phyloP scores from a whole-genome alignment of 2,113 vertebrate species.

The Dromiciops gliroides region DNA sequence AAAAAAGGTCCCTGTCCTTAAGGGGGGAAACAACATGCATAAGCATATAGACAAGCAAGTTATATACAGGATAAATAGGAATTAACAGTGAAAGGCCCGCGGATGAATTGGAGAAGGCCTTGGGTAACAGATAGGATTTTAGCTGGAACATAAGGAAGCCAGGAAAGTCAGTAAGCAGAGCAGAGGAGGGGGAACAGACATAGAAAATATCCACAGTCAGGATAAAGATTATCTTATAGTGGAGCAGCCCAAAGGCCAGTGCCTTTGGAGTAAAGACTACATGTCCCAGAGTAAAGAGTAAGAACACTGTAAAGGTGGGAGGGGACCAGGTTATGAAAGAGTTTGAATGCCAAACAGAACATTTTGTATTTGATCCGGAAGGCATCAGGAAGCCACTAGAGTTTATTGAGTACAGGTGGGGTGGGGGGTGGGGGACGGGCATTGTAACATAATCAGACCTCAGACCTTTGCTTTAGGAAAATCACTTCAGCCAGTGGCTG shows the following conservation, averaged over 20 bases:
- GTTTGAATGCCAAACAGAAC: not conserved
- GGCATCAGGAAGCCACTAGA: not conserved
- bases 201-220: no score
- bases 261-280: no score
- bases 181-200: not conserved
- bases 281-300: no score
- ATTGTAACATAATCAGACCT: not conserved
- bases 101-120: not conserved
- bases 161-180: not conserved
- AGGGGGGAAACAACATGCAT: not conserved
- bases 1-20: not conserved
- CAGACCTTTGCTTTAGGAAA: not conserved
- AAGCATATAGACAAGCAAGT: not conserved
- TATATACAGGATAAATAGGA: not conserved
- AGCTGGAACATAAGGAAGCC: not conserved
- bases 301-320: not conserved
- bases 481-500: not conserved
- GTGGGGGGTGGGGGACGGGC: not conserved
- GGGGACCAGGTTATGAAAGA: not conserved
- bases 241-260: no score
- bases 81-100: not conserved
- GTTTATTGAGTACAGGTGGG: not conserved
- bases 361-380: not conserved
- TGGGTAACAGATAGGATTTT: not conserved
- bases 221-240: no score